Conservation (phyloP, 2,888 invertebrate species). For the Steinernema carpocapsae region DNA sequence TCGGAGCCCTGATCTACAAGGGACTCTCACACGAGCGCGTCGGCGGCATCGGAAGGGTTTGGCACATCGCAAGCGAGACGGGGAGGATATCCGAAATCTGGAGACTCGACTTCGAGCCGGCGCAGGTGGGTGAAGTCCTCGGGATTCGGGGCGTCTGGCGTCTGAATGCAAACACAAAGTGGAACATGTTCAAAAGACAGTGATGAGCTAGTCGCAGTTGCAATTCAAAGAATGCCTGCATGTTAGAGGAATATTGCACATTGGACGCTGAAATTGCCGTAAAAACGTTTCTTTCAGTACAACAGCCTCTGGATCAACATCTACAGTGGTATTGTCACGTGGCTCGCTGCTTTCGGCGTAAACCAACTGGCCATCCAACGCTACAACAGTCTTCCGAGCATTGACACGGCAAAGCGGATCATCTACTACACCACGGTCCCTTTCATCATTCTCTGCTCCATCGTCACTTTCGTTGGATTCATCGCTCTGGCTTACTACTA, state of each 20-base stretch:
- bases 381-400: constrained; percentile 55
- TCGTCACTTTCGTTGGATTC: constrained; percentile 59
- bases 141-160: background rate
- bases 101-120: constrained; percentile 43
- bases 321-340: constrained; percentile 57
- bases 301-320: constrained; percentile 62
- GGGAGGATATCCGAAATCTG: constrained; percentile 53
- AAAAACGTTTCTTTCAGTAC: constrained; percentile 54
- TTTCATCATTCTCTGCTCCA: constrained; percentile 58
- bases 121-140: constrained; percentile 16
- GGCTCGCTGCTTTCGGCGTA: constrained; percentile 61
- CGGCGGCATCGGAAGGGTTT: constrained; percentile 54
- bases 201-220: too few species aligned
- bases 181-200: too few species aligned
- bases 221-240: too few species aligned
- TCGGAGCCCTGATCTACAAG: constrained; percentile 54
- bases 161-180: too few species aligned
- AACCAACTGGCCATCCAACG: constrained; percentile 63
- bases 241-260: too few species aligned
- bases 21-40: constrained; percentile 54
- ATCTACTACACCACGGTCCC: constrained; percentile 57
- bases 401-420: constrained; percentile 52
- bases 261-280: too few species aligned
- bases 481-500: constrained; percentile 63
- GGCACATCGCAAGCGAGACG: constrained; percentile 52